Conservation (phyloP, 2,888 invertebrate genomes). For the Bugula neritina region DNA sequence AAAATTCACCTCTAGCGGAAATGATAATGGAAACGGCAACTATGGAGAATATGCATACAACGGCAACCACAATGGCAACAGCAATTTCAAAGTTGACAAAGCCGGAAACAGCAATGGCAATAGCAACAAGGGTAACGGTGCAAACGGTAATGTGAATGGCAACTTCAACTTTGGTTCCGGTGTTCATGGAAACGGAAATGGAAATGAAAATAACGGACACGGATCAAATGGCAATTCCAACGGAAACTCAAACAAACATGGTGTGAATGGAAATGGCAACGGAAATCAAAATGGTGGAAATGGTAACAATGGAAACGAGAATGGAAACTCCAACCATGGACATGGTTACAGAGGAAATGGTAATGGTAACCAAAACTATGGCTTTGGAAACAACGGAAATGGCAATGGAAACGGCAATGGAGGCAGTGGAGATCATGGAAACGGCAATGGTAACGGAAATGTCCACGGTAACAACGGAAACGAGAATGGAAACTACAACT, state of each 20-base stretch:
- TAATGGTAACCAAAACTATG: constrained; percentile 33
- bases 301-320: constrained; percentile 17
- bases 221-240: constrained; percentile 1
- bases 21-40: not conserved
- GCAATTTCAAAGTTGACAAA: not conserved
- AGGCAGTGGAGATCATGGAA: constrained; percentile 27
- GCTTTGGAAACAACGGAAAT: constrained; percentile 28
- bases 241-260: not conserved
- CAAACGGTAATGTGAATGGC: constrained; percentile 10
- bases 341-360: constrained; percentile 35
- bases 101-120: not conserved
- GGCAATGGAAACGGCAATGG: constrained; percentile 28
- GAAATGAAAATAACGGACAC: not conserved
- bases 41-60: not conserved
- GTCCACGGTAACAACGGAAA: not conserved
- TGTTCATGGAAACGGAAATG: constrained; percentile 4
- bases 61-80: not conserved
- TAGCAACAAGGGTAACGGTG: not conserved
- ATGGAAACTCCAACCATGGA: constrained; percentile 2
- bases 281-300: not conserved
- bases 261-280: not conserved
- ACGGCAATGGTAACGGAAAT: not conserved
- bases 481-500: not conserved
- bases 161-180: not conserved
- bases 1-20: not conserved